phyloP scores from a whole-genome alignment of 2,113 vertebrate species.

The Anser cygnoides region DNA sequence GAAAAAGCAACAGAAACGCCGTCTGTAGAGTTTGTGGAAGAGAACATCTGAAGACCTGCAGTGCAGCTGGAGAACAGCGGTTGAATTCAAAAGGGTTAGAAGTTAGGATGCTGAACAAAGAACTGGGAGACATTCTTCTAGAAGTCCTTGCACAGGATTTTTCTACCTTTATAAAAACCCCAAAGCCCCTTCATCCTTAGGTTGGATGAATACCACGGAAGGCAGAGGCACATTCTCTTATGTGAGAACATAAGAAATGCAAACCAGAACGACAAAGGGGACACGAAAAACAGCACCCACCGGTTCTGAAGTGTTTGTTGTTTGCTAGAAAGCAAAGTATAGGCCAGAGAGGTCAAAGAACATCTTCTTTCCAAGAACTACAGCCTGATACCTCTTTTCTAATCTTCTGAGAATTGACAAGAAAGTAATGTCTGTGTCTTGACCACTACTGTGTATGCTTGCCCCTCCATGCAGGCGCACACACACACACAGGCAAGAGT shows the following conservation, averaged over 20 bases:
- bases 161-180: not conserved
- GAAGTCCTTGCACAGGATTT: not conserved
- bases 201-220: not conserved
- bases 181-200: not conserved
- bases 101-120: not conserved
- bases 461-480: not conserved
- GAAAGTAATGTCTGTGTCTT: not conserved
- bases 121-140: not conserved
- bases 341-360: not conserved
- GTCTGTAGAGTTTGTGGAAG: not conserved
- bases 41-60: not conserved
- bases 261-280: not conserved
- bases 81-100: not conserved
- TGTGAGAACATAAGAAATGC: not conserved
- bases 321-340: not conserved
- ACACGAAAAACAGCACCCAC: not conserved
- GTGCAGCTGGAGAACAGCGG: not conserved
- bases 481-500: not conserved
- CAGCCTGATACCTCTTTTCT: not conserved
- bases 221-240: not conserved
- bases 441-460: accelerated
- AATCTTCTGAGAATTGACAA: not conserved
- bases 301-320: not conserved
- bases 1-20: not conserved
- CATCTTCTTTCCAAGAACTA: not conserved